Evolutionary conservation across 2,113 vertebrate genomes (phyloP).

Genomic region (Nestor notabilis): DNA sequence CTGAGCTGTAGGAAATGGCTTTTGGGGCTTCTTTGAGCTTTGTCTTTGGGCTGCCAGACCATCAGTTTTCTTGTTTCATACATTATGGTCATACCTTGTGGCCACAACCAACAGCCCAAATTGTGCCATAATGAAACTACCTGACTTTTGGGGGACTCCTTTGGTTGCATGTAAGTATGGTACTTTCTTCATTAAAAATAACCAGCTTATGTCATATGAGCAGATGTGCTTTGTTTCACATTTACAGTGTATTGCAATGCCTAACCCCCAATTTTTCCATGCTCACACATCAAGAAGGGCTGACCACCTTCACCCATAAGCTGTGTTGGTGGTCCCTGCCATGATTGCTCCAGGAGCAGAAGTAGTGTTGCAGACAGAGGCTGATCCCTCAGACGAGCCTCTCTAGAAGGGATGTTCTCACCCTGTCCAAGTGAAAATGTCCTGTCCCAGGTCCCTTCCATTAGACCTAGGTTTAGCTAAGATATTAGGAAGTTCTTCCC

Average conservation of each 20-base stretch:
- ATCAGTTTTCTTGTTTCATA: not conserved
- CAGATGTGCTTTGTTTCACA: not conserved
- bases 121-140: not conserved
- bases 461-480: not conserved
- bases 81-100: not conserved
- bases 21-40: not conserved
- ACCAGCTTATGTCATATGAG: not conserved
- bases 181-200: not conserved
- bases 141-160: not conserved
- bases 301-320: not conserved
- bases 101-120: not conserved
- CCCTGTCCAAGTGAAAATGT: too few species aligned
- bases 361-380: not conserved
- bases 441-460: not conserved
- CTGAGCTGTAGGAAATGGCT: not conserved
- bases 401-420: not conserved
- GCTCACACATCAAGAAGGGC: not conserved
- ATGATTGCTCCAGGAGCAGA: not conserved
- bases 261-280: not conserved
- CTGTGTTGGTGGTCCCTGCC: not conserved
- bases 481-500: not conserved
- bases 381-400: not conserved
- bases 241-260: not conserved
- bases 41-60: not conserved
- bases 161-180: not conserved